phyloP scores from a whole-genome alignment of 2,113 vertebrate species.

The Lepus americanus region DNA sequence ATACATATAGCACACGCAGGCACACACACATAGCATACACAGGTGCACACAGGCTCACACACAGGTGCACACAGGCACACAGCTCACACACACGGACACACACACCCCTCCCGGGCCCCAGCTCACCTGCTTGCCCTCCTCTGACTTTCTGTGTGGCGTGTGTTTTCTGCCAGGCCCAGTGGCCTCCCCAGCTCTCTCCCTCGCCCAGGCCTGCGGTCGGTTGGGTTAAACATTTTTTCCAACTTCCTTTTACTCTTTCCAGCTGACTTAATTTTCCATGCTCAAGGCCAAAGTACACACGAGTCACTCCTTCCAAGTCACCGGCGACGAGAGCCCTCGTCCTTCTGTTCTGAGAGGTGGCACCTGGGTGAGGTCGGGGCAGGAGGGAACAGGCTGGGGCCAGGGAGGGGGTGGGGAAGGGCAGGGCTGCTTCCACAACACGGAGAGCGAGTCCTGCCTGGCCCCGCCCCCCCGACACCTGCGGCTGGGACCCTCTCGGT shows the following conservation, averaged over 20 bases:
- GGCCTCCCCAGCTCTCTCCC: neutral
- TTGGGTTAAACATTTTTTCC: neutral
- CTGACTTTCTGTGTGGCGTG: neutral
- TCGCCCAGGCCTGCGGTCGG: neutral
- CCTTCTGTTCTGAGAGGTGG: neutral
- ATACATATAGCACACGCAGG: too few species aligned
- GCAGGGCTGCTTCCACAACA: neutral
- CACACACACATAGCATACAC: too few species aligned
- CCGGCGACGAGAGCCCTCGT: fast-evolving
- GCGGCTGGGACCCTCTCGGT: fast-evolving
- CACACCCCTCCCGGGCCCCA: too few species aligned
- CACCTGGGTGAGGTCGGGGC: neutral
- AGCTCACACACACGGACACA: neutral
- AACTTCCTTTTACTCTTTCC: conserved; percentile 76
- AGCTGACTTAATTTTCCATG: conserved; percentile 73
- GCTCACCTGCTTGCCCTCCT: neutral
- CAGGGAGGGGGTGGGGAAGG: neutral
- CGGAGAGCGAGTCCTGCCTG: neutral
- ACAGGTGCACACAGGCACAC: too few species aligned
- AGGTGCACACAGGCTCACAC: too few species aligned
- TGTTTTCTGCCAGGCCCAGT: conserved; percentile 31
- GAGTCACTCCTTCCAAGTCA: neutral
- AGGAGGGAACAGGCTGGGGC: neutral
- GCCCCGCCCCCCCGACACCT: fast-evolving
- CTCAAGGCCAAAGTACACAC: conserved; percentile 69